These are phyloP conservation scores for Triplophysa tibetana DNA, from an alignment of 2,113 vertebrate genomes.

Conservation along the genomic window DNA sequence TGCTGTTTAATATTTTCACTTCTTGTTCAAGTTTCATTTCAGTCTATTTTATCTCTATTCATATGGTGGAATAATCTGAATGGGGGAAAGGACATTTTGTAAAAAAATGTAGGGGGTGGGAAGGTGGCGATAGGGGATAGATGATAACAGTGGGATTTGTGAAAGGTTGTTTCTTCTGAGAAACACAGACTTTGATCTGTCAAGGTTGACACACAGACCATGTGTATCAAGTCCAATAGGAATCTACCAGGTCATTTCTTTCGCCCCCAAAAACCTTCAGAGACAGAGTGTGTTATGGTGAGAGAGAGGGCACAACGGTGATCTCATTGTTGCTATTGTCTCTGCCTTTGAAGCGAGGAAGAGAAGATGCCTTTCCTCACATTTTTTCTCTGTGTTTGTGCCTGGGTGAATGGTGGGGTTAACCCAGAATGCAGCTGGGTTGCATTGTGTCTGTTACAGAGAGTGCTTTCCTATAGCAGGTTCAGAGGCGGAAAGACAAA, in stretches of 20 bases:
- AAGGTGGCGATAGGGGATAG: neutral
- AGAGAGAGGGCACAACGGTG: constrained; percentile 63
- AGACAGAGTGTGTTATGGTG: constrained; percentile 17
- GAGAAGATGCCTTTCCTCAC: constrained; percentile 71
- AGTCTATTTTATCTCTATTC: constrained; percentile 9
- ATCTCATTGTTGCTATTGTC: constrained; percentile 76
- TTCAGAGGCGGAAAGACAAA: constrained; percentile 44
- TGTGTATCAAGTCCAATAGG: constrained; percentile 66
- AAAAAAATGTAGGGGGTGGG: constrained; percentile 8
- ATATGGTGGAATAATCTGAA: constrained; percentile 35
- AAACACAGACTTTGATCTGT: constrained; percentile 46
- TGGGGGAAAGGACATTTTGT: constrained; percentile 37
- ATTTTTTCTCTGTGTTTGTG: constrained; percentile 40
- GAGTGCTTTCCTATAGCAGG: constrained; percentile 49
- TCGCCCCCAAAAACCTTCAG: constrained; percentile 28
- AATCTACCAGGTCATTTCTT: constrained; percentile 47
- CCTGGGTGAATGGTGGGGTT: constrained; percentile 50
- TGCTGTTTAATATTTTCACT: constrained; percentile 5
- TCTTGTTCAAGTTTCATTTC: constrained; percentile 18
- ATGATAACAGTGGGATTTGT: constrained; percentile 37
- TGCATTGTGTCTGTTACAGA: constrained; percentile 54
- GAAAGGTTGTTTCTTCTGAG: constrained; percentile 43
- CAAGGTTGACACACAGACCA: constrained; percentile 35
- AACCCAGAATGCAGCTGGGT: constrained; percentile 56
- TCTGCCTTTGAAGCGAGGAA: constrained; percentile 73